phyloP scores from a whole-genome alignment of 2,888 invertebrate genomes.

The Cephalotes varians region DNA sequence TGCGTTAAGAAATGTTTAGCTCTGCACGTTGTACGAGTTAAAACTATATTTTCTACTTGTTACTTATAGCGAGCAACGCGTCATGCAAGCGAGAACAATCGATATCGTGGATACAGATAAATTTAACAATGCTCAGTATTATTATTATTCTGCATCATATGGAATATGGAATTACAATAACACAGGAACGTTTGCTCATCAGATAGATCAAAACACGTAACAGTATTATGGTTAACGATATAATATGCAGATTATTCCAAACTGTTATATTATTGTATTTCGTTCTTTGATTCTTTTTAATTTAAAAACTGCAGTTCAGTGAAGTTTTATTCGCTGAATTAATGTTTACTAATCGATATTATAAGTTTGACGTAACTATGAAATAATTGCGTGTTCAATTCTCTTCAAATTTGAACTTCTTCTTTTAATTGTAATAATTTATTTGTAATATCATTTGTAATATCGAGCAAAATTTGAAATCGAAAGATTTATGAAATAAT shows the following conservation, averaged over 20 bases:
- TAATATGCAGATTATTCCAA: neutral
- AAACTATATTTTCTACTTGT: neutral
- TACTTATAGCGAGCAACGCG: neutral
- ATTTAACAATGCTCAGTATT: constrained; percentile 22
- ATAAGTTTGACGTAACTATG: neutral
- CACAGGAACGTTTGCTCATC: neutral
- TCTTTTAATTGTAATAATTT: too few species aligned
- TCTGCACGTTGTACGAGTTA: neutral
- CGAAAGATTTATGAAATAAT: neutral
- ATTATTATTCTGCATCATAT: constrained; percentile 29
- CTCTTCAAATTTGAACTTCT: neutral
- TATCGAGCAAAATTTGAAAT: neutral
- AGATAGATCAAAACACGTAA: constrained; percentile 7
- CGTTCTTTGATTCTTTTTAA: neutral
- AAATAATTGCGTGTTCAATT: neutral
- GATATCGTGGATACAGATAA: neutral
- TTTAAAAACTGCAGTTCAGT: neutral
- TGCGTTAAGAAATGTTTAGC: neutral
- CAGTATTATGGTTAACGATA: constrained; percentile 10
- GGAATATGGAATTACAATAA: constrained; percentile 16
- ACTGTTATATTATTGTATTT: neutral
- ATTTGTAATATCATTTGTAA: neutral
- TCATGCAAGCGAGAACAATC: neutral
- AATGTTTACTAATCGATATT: neutral
- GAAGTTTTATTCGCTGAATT: neutral